A percentile compares a stretch with the other conserved stretches of the same genome.
phyloP scores from a whole-genome alignment of 2,113 vertebrate genomes.

The Vimba vimba region DNA sequence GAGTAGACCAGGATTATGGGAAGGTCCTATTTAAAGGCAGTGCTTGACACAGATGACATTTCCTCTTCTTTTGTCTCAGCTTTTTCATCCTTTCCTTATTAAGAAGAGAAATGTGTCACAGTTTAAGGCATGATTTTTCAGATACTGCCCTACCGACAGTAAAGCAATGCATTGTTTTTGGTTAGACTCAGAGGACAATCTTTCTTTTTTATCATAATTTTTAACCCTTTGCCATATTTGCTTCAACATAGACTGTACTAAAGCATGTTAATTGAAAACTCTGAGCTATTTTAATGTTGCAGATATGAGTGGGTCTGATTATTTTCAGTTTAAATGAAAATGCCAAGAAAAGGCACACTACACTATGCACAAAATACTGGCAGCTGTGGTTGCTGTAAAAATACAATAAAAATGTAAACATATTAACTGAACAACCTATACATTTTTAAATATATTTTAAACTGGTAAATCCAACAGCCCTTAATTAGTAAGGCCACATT shows the following conservation, averaged over 20 bases:
- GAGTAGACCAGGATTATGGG: conserved; percentile 76
- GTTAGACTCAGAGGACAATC: neutral
- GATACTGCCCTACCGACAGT: conserved; percentile 66
- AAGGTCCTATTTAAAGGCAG: conserved; percentile 79
- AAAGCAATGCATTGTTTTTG: conserved; percentile 68
- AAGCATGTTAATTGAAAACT: neutral
- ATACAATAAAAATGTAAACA: too few relatives aligned
- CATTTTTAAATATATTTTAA: too few relatives aligned
- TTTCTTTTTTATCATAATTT: neutral
- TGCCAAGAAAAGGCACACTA: neutral
- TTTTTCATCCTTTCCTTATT: conserved; percentile 58
- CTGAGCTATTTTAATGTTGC: neutral
- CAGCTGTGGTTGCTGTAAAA: too few relatives aligned
- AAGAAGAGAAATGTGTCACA: conserved; percentile 61
- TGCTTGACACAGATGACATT: conserved; percentile 85
- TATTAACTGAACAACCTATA: too few relatives aligned
- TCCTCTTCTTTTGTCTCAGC: conserved; percentile 65
- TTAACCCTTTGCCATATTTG: neutral
- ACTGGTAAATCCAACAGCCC: too few relatives aligned
- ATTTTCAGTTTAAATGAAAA: neutral
- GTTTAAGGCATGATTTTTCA: conserved; percentile 58
- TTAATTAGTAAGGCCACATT: too few relatives aligned
- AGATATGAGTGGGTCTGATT: neutral
- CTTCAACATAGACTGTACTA: neutral
- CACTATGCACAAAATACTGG: neutral